Evolutionary conservation across 2,888 invertebrate genomes (phyloP).

Genomic region (Phrixothrix hirtus): DNA sequence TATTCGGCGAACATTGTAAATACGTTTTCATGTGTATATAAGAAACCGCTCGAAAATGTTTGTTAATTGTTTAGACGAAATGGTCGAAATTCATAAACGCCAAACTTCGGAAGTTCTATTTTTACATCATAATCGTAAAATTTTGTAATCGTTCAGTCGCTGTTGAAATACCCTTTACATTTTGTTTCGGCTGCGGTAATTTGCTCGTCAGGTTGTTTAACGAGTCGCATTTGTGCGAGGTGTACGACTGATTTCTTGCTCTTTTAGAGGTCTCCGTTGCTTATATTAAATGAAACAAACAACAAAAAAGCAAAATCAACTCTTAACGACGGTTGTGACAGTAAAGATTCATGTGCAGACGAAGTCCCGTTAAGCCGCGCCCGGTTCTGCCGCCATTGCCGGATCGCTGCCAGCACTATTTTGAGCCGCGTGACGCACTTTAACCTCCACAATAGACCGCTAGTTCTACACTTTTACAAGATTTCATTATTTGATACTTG

Average conservation of each 20-base stretch:
- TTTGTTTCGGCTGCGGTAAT: background rate
- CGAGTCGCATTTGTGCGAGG: background rate
- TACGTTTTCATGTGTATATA: too few relatives aligned
- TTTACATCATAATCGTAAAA: background rate
- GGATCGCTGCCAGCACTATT: slow-evolving; percentile 46
- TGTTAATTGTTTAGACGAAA: too few relatives aligned
- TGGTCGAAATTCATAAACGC: too few relatives aligned
- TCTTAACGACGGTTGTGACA: slow-evolving; percentile 16
- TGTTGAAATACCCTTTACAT: background rate
- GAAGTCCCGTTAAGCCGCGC: slow-evolving; percentile 34
- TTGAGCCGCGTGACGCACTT: slow-evolving; percentile 45
- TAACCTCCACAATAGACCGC: slow-evolving; percentile 36
- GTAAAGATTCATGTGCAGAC: slow-evolving; percentile 21
- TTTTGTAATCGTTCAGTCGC: background rate
- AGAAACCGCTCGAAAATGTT: too few relatives aligned
- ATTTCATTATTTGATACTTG: too few relatives aligned
- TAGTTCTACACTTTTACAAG: slow-evolving; percentile 2
- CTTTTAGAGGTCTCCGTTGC: background rate
- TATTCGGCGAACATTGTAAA: too few relatives aligned
- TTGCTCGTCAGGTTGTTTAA: background rate
- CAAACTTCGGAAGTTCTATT: too few relatives aligned
- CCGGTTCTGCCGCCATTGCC: slow-evolving; percentile 33
- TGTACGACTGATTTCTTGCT: background rate
- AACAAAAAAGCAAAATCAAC: slow-evolving; percentile 9
- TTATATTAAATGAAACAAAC: background rate